Evolutionary conservation across 2,888 invertebrate genomes (phyloP), one percentile per base, ranked within the genome.

Genomic region (Boloria selene): DNA sequence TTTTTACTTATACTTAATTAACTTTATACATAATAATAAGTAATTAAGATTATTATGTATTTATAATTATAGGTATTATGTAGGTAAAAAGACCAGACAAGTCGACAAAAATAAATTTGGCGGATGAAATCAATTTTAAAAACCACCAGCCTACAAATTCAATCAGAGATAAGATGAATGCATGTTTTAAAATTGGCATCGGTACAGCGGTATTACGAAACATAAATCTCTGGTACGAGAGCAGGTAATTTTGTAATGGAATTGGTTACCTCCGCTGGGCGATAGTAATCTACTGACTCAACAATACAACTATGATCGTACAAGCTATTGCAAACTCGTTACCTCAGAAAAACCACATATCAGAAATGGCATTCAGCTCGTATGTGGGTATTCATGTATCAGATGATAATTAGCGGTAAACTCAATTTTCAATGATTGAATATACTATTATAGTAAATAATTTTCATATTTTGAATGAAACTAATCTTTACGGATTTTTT

Each of bases 261-360:
- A 64, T 64, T 61, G 64, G 61, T 62, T 61, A 62, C 61, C 56
- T 56, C 58, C 62, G 47, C 61, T 51, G 50, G 44, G 51, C 64
- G 58, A 64, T 64, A 67, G 67, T 67, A 63, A 63, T 67, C 63
- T 63, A 60, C 67, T 64, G 55, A 60, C 67, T 67, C 67, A 31
- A 67, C 67, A 67, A 67, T 60, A 63, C 65, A 60, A 69, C 65
- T 65, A 60, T 56, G 63, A 65, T 59, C 52, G 63, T 60, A 59
- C 62, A 45, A 60, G 64, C 64, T 60, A 55, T 64, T 64, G 59
- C 59, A 18, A 53, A 50, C 58, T 59, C 26, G 47, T 49, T 5
- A 59, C 58, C 58, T 13, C 26, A 59, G 58, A 59, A 49, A 13
- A 59, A 49, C 58, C 58, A 16, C 45, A 59, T 4, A 14, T 49